Evolutionary conservation across 1,140 invertebrate species (phyloP).

Genomic region (Tetranychus cinnabarinus): DNA sequence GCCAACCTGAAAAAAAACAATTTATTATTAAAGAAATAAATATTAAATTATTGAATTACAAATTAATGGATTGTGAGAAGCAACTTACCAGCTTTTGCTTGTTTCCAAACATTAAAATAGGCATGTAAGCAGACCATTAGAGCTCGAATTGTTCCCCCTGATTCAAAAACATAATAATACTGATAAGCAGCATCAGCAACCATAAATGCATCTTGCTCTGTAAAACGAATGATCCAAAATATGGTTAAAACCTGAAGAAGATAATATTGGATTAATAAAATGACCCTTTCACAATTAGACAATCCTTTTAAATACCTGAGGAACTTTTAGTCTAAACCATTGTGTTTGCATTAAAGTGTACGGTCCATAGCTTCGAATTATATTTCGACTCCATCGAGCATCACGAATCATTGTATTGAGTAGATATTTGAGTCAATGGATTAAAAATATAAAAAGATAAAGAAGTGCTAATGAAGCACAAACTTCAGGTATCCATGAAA

Average conservation of each 20-base stretch:
- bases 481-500: constrained; percentile 27
- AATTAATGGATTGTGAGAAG: too few species aligned
- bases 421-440: constrained; percentile 37
- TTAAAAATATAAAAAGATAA: constrained; percentile 41
- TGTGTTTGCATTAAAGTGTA: constrained; percentile 58
- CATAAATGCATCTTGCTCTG: constrained; percentile 30
- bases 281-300: not conserved
- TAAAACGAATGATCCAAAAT: constrained; percentile 58
- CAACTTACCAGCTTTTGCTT: constrained; percentile 40
- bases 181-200: constrained; percentile 2
- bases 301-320: constrained; percentile 23
- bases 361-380: constrained; percentile 52
- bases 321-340: constrained; percentile 62
- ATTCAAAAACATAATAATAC: constrained; percentile 34
- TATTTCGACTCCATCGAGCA: constrained; percentile 39
- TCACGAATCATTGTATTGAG: constrained; percentile 38
- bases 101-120: constrained; percentile 91
- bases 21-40: not conserved
- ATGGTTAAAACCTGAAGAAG: constrained; percentile 38
- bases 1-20: constrained; percentile 39
- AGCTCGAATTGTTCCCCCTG: constrained; percentile 58
- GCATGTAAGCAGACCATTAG: constrained; percentile 87
- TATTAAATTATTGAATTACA: not conserved
- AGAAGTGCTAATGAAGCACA: constrained; percentile 17
- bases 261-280: not conserved